Base-by-base conservation (phyloP, 2,113 vertebrate species). In the Nothobranchius furzeri region DNA sequence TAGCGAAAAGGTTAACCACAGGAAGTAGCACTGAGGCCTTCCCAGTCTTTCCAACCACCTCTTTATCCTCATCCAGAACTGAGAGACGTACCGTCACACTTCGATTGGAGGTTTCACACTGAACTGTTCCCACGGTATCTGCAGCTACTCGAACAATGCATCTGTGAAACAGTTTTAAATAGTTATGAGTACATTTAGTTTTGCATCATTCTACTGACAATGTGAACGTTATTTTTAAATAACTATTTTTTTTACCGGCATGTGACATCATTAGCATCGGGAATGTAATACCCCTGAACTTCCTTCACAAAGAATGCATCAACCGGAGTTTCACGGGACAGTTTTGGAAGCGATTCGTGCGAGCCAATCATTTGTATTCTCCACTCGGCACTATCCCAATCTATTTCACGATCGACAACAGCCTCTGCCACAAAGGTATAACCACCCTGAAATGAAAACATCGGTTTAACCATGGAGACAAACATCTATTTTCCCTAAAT, bases 391-490 rank as follows among this genome's bases (percentile, higher is more conserved):
- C 84, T 84, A 24, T 65, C 9, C 12, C 91, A 24, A 1, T 81
- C 66, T 0, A 50, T 40, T 17, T 94, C 93, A 53, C 90, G 87
- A 4, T 85, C 90, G 15, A 82, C 37, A 4, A 40, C 25, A 0
- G 90, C 93, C 89, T 96, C 96, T 7, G 93, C 96, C 68, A 96
- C 84, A 40, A 98, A 96, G 0, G 96, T 96, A 57, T 98, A 99
- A 15, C 97, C 97, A 40, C 88, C 91, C 97, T 99, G 59, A 4
- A 69, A 50, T 35, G 60, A 46, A 59, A 65, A 46, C 1, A 42
- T 10, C 36, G 3, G 35, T 43, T 43, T 43, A 43, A 7, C 8
- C 42, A 43, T 7, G 42, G 42, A 43, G 42, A 43, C 42, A 43
- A 43, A 12, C 14, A 6, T 4, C 7, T 54, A 30, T 9, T 10